Conservation (phyloP, 2,113 vertebrate species). For the Leuciscus idus region DNA sequence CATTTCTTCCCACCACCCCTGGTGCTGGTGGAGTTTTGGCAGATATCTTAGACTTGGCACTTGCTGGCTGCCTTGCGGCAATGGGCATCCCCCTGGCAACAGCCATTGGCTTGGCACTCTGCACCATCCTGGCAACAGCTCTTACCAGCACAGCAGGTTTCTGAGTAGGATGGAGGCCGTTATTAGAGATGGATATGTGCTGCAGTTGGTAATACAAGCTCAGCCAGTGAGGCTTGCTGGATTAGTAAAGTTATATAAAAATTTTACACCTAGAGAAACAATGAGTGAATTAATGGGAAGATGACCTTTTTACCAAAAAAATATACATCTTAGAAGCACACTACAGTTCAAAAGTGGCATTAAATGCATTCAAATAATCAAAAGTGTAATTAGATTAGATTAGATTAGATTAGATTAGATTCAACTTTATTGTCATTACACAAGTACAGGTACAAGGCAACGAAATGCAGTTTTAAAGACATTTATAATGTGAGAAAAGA, state of each 20-base stretch:
- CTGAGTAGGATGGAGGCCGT: constrained; percentile 60
- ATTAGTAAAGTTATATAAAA: not conserved
- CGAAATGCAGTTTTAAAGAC: too few relatives aligned
- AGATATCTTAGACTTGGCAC: constrained; percentile 50
- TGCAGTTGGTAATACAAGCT: constrained; percentile 11
- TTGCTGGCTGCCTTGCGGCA: constrained; percentile 38
- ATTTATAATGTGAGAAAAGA: not conserved
- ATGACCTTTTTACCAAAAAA: not conserved
- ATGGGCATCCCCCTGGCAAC: constrained; percentile 60
- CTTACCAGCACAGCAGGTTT: constrained; percentile 75
- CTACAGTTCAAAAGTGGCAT: too few relatives aligned
- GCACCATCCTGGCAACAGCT: constrained; percentile 58
- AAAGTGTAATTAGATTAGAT: not conserved
- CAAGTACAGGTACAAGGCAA: too few relatives aligned
- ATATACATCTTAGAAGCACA: too few relatives aligned
- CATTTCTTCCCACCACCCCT: constrained; percentile 62
- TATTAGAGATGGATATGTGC: constrained; percentile 31
- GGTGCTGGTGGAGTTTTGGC: constrained; percentile 52
- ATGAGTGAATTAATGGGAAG: not conserved
- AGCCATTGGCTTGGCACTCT: constrained; percentile 32
- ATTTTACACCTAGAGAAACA: not conserved
- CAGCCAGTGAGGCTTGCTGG: not conserved
- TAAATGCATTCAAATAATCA: not conserved
- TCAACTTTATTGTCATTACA: too few relatives aligned
- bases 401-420: too few relatives aligned